phyloP scores from a whole-genome alignment of 2,797 vertebrate genomes.

The Leontocebus nigricollis region DNA sequence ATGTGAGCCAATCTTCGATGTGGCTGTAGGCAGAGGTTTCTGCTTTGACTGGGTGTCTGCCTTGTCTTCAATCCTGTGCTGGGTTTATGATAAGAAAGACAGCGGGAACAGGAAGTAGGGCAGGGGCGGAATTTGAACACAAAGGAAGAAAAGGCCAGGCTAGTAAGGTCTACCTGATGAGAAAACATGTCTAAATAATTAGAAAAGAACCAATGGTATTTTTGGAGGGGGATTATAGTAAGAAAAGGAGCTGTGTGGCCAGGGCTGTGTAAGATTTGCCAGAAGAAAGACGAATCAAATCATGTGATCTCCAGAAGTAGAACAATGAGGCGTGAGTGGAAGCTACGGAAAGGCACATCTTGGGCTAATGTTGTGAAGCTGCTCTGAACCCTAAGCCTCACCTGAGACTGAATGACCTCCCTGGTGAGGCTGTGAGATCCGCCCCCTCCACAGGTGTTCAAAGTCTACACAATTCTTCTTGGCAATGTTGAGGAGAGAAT shows the following conservation, averaged over 20 bases:
- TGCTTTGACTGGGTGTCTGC: neutral
- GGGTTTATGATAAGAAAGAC: neutral
- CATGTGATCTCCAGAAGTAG: neutral
- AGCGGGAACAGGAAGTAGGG: rapidly evolving
- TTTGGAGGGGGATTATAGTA: neutral
- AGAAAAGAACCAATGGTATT: neutral
- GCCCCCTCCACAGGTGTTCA: rapidly evolving
- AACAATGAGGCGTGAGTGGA: rapidly evolving
- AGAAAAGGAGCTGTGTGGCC: neutral
- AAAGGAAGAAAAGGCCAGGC: neutral
- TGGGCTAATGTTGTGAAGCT: neutral
- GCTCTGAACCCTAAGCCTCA: neutral
- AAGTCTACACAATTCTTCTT: neutral
- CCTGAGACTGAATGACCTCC: rapidly evolving
- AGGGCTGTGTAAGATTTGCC: no score
- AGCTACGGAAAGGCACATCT: neutral
- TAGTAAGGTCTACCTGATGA: neutral
- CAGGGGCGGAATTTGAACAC: neutral
- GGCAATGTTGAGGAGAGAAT: neutral
- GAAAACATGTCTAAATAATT: neutral
- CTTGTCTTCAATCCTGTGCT: neutral
- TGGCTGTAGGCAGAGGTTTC: neutral
- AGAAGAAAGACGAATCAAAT: neutral
- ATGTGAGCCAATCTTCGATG: neutral
- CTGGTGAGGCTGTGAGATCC: rapidly evolving